Conservation (phyloP, 2,797 vertebrate species). For the Zalophus californianus region DNA sequence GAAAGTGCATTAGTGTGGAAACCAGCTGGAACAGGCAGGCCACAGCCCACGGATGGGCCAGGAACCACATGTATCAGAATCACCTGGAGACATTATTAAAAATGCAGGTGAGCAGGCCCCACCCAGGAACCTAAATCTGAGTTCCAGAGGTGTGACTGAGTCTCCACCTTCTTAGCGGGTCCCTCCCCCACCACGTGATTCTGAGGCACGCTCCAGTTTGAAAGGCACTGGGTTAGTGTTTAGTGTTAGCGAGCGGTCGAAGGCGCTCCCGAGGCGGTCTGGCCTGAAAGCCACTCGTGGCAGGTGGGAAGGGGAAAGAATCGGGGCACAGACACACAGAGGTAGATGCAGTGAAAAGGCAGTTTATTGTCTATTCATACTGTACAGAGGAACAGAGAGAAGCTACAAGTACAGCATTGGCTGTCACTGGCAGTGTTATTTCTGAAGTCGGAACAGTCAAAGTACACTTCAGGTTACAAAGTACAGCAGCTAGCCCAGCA, state of each 20-base stretch:
- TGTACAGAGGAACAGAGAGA: conserved; percentile 92
- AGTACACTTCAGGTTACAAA: conserved; percentile 93
- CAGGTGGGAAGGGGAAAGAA: conserved; percentile 85
- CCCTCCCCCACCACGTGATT: neutral
- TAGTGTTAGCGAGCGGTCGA: conserved; percentile 61
- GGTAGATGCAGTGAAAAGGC: conserved; percentile 91
- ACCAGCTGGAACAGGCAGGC: neutral
- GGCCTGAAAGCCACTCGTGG: conserved; percentile 61
- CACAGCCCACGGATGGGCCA: neutral
- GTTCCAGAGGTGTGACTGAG: neutral
- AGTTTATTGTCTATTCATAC: conserved; percentile 94
- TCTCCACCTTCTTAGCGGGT: neutral
- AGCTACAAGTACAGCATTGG: conserved; percentile 91
- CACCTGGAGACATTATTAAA: neutral
- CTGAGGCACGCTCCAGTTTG: neutral
- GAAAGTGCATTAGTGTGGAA: conserved; percentile 30
- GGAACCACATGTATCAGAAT: neutral
- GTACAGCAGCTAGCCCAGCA: conserved; percentile 90
- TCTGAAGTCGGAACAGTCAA: conserved; percentile 88
- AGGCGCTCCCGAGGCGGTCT: neutral
- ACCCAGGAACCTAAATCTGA: neutral
- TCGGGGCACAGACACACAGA: conserved; percentile 88
- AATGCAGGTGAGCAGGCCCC: neutral
- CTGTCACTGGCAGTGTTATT: conserved; percentile 91
- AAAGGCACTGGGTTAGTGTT: conserved; percentile 69